Evolutionary conservation across 92 coral and sea anemone genomes (phyloP), one percentile per base, ranked within the genome.

Genomic region (Zoanthus solanderi): DNA sequence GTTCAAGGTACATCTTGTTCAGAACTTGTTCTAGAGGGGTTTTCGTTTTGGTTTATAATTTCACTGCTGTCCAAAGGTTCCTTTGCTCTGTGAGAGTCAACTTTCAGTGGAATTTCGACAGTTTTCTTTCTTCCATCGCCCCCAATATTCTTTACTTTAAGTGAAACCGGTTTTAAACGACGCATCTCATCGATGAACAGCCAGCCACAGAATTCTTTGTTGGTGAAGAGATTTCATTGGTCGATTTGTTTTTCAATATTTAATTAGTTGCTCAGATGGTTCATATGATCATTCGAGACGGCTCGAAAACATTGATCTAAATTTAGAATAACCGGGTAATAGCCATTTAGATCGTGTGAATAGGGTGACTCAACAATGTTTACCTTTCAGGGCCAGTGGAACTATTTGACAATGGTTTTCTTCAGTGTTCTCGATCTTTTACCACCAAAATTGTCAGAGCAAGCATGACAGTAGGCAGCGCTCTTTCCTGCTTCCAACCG

Each of bases 261-360:
- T 89, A 75, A 83, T 89, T 72, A 89, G 91, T 53, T 74, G 71
- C 84, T 86, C 72, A 81, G 77, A 90, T 76, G 78, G 78, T 45
- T 79, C 61, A 23, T 23, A 23, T 23, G 23, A 23, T 23, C 93
- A 91, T 69, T 61, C 87, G 54, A 76, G 72, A 88, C 15, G 84
- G 89, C 87, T 88, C 79, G 68, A 57, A 84, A 88, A 88, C 23
- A 23, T 23, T 23, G 0, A 23, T 23, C 23, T 23, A 23, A 23
- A 23, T 23, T 88, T 84, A 84, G 85, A 34, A 5, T 28, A 34
- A 47, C 15, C 34, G 91, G 88, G 88, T 90, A 68, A 66, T 48
- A 90, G 78, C 93, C 90, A 90, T 87, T 86, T 73, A 87, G 84
- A 89, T 83, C 78, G 69, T 74, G 92, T 76, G 76, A 85, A 53